A percentile compares a stretch with the other conserved stretches of the same genome.
Conservation (phyloP, 2,113 vertebrate species). For the Pantherophis guttatus region DNA sequence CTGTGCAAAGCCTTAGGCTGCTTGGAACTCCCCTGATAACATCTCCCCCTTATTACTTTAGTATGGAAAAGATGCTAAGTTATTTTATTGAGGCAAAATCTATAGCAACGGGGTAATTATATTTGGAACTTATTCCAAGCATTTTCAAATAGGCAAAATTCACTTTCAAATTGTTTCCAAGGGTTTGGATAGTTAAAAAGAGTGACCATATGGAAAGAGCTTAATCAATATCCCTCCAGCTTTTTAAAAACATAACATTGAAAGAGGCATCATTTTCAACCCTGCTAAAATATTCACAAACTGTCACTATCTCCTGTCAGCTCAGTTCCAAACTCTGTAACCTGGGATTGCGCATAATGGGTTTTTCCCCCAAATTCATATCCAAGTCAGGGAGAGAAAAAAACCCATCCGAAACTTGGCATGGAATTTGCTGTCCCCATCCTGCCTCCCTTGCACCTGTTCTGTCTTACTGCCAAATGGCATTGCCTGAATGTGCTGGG, state of each 20-base stretch:
- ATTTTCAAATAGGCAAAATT: not conserved
- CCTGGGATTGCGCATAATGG: not conserved
- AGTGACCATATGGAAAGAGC: not conserved
- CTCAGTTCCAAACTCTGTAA: not conserved
- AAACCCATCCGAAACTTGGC: not conserved
- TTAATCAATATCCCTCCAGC: not conserved
- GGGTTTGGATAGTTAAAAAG: not conserved
- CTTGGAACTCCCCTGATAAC: not conserved
- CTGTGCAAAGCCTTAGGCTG: not conserved
- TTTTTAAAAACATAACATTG: not conserved
- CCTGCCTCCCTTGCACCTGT: not conserved
- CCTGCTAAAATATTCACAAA: not conserved
- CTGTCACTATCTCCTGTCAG: not conserved
- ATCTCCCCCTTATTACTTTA: not conserved
- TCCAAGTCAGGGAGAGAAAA: not conserved
- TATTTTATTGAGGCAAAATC: not conserved
- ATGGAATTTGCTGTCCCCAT: not conserved
- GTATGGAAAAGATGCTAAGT: not conserved
- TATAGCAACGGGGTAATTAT: not conserved
- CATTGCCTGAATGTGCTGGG: not conserved
- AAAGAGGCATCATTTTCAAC: not conserved
- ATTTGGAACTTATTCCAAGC: not conserved
- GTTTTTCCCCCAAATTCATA: not conserved
- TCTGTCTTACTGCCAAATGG: not conserved
- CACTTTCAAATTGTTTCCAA: not conserved